These are phyloP conservation scores for Torymus auratus DNA, from an alignment of 2,888 invertebrate species.

Conservation along the genomic window DNA sequence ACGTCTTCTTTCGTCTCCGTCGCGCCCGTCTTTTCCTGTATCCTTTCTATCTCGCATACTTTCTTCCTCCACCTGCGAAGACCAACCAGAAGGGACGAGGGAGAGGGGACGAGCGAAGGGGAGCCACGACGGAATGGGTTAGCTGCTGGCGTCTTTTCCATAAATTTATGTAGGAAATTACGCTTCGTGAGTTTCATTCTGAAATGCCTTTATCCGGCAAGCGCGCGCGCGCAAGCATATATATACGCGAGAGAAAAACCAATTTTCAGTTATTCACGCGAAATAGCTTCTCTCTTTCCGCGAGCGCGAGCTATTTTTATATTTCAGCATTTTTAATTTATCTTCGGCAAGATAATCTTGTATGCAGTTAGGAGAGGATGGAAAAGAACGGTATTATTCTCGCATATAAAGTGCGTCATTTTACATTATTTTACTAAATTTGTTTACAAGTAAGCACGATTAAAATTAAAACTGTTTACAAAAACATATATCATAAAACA, in stretches of 20 bases:
- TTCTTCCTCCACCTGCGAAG: slow-evolving; percentile 38
- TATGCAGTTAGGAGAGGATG: not conserved
- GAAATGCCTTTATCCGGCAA: slow-evolving; percentile 60
- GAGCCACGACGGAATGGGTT: slow-evolving; percentile 40
- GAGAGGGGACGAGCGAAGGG: slow-evolving; percentile 21
- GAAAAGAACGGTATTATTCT: not conserved
- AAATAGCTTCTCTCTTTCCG: slow-evolving; percentile 45
- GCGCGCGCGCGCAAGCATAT: slow-evolving; percentile 32
- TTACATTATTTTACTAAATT: too few relatives aligned
- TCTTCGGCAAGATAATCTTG: slow-evolving; percentile 42
- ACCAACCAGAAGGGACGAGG: not conserved
- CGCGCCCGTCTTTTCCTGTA: slow-evolving; percentile 39
- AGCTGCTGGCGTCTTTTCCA: slow-evolving; percentile 57
- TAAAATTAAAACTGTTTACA: too few relatives aligned
- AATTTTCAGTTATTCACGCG: slow-evolving; percentile 60
- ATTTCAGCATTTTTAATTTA: slow-evolving; percentile 51
- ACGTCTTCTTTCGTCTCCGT: slow-evolving; percentile 13
- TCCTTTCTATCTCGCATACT: slow-evolving; percentile 49
- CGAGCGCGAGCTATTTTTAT: slow-evolving; percentile 35
- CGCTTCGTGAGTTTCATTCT: slow-evolving; percentile 60
- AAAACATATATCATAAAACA: too few relatives aligned
- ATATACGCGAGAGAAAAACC: slow-evolving; percentile 53
- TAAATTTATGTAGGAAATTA: slow-evolving; percentile 61
- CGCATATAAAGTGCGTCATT: too few relatives aligned
- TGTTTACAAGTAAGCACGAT: too few relatives aligned